These are phyloP conservation scores for Hydrotaea cyrtoneurina DNA, from an alignment of 2,888 invertebrate species.

Conservation along the genomic window DNA sequence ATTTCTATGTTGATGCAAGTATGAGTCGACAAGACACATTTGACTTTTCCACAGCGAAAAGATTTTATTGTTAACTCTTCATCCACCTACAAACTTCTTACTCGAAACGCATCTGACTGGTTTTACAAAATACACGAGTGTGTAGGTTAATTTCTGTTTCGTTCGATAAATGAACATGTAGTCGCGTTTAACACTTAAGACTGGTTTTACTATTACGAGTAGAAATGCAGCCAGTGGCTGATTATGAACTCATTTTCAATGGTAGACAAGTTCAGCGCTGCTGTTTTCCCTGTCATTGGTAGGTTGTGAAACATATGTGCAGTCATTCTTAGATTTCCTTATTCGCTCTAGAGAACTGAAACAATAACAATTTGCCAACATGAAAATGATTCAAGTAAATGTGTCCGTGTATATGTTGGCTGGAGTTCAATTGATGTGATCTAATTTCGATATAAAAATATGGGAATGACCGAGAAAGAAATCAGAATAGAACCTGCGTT, in stretches of 20 bases:
- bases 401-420: neutral
- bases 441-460: slow-evolving; percentile 63
- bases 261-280: neutral
- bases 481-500: slow-evolving; percentile 62
- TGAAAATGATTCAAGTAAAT: neutral
- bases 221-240: neutral
- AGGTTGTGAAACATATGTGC: neutral
- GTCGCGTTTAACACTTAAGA: neutral
- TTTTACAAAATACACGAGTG: neutral
- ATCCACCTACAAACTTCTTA: no score
- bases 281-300: neutral
- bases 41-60: no score
- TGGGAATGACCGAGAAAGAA: slow-evolving; percentile 55
- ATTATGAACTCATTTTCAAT: neutral
- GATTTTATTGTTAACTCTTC: no score
- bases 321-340: neutral
- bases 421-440: neutral
- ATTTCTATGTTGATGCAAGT: no score
- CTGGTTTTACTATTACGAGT: slow-evolving; percentile 36
- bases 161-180: neutral
- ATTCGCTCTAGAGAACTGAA: neutral
- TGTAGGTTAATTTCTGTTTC: neutral
- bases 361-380: neutral
- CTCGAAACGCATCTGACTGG: neutral
- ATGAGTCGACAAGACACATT: no score